Percentiles rank a stretch among this genome's conserved stretches.
These are phyloP conservation scores for Gallinago paraguaiae DNA, from an alignment of 2,113 vertebrate species.

Conservation along the genomic window DNA sequence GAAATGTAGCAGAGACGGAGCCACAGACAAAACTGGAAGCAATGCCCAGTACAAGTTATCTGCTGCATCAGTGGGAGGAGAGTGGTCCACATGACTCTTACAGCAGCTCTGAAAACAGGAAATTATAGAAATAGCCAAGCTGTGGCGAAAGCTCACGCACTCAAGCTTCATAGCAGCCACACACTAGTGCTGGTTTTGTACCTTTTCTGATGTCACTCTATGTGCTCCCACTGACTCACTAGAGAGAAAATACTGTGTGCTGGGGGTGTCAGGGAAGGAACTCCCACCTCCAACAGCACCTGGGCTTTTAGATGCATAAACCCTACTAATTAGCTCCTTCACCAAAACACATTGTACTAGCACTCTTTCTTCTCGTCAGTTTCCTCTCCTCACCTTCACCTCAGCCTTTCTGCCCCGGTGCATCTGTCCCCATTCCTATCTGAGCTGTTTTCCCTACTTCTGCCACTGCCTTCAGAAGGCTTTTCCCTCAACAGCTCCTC, in stretches of 20 bases:
- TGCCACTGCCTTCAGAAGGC: background rate
- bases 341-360: accelerated
- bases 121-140: background rate
- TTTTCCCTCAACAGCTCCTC: background rate
- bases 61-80: background rate
- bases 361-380: accelerated
- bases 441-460: accelerated
- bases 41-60: background rate
- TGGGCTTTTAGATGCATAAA: background rate
- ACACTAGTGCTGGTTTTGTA: too few species aligned
- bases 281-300: background rate
- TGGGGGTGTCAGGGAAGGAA: background rate
- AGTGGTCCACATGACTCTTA: background rate
- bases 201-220: accelerated
- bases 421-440: background rate
- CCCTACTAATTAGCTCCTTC: background rate
- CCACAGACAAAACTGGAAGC: background rate
- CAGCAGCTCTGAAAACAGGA: background rate
- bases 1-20: accelerated
- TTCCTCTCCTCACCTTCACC: background rate
- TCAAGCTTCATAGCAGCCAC: background rate
- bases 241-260: background rate
- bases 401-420: background rate
- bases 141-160: background rate
- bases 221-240: background rate